Evolutionary conservation across 2,888 invertebrate species (phyloP), one percentile per base, ranked within the genome.

Genomic region (Nematopogon swammerdamellus): DNA sequence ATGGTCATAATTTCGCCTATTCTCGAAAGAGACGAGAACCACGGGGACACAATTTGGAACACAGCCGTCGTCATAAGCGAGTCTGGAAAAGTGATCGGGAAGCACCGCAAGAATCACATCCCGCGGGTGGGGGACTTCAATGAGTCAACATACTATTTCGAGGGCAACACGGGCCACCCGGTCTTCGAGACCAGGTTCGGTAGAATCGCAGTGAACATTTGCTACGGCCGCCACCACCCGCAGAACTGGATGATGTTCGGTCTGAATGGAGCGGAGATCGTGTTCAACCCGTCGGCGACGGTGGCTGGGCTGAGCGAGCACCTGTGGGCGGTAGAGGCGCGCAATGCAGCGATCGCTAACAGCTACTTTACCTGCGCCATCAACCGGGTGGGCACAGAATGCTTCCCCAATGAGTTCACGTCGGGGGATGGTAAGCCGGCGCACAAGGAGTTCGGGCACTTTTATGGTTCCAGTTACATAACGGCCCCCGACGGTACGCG

Each of bases 201-300:
- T 1, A 90, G 85, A 63, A 89, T 99, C 58, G 98, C 91, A 2
- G 84, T 99, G 14, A 98, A 98, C 63, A 97, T 98, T 59, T 99
- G 99, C 68, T 99, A 97, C 72, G 99, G 98, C 0, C 87, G 99
- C 4, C 99, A 99, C 70, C 98, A 99, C 75, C 98, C 98, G 1
- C 87, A 92, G 57, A 98, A 98, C 68, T 99, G 99, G 99, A 81
- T 97, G 73, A 95, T 95, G 92, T 98, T 95, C 79, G 97, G 95
- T 0, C 63, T 98, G 18, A 98, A 99, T 74, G 97, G 97, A 3
- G 99, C 99, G 1, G 98, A 99, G 81, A 95, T 99, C 56, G 97
- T 99, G 0, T 99, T 99, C 70, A 99, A 99, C 72, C 99, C 99
- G 4, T 97, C 96, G n/a, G 99, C 99, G 1, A 98, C 99, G 60